Base-by-base conservation (phyloP, 2,888 invertebrate genomes). In the Rapana venosa region DNA sequence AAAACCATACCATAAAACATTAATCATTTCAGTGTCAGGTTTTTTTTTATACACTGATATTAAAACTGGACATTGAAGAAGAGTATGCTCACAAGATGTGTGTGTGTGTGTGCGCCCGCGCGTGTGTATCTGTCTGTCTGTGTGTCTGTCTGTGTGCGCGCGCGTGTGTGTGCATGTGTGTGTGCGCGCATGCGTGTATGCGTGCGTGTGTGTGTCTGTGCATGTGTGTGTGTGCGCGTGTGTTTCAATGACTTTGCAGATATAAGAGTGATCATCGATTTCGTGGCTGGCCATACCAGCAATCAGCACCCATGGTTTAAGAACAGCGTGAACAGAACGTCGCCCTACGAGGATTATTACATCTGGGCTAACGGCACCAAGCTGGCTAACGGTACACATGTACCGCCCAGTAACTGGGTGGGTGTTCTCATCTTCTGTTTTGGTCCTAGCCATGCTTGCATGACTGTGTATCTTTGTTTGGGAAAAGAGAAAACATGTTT, bases 201-300 rank as follows among this genome's bases (percentile, higher is more conserved):
- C 2, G 79, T 32, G 79, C 2, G 79, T 13, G 79, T n/a, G 79
- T 17, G 79, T 32, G 35, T n/a, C 6, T n/a, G 79, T 15, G 79
- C 15, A 6, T 15, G 32, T 35, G 35, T 15, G 35, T 2, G 15
- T 17, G 79, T 35, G 17, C 32, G 13, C 17, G 79, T 74, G 26
- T 86, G 32, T n/a, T 35, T 70, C 0, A 26, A 56, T 77, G 61
- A 77, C 36, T 89, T 61, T 81, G 0, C 86, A 96, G 98, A 97
- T 93, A 98, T 98, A 96, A 97, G 97, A 22, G 94, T 98, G 4
- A 96, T 98, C 36, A 96, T 98, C 56, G 98, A 98, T 96, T 95
- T 97, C 90, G 96, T 98, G 56, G 98, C 98, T 0, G 96, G 96
- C 90, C 96, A 96, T 92, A 95, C 96, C 0, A 96, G 96, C 89